phyloP scores from a whole-genome alignment of 2,888 invertebrate genomes.

The Plebejus argus region DNA sequence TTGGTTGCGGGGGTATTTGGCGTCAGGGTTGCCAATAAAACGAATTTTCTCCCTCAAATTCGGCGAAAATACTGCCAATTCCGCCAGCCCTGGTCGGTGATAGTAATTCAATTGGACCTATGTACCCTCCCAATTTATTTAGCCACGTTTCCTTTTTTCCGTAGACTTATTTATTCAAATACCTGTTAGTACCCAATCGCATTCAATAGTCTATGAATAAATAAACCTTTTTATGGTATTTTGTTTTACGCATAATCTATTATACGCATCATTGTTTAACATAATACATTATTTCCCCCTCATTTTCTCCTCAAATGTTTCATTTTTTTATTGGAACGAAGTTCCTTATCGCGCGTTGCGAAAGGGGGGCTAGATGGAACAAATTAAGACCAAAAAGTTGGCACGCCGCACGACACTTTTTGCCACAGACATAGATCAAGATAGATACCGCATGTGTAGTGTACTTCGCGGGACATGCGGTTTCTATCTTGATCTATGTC shows the following conservation, averaged over 20 bases:
- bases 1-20: slow-evolving; percentile 20
- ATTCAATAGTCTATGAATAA: slow-evolving; percentile 25
- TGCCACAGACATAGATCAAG: too few species aligned
- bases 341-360: too few species aligned
- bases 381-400: too few species aligned
- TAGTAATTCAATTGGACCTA: slow-evolving; percentile 27
- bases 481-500: too few species aligned
- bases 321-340: too few species aligned
- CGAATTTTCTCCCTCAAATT: slow-evolving; percentile 6
- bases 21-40: not conserved
- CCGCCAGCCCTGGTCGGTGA: not conserved
- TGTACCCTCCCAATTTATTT: slow-evolving; percentile 23
- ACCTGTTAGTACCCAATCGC: slow-evolving; percentile 12
- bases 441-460: too few species aligned
- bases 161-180: slow-evolving; percentile 23
- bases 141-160: slow-evolving; percentile 21
- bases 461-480: too few species aligned
- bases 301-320: too few species aligned
- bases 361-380: too few species aligned
- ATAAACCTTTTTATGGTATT: slow-evolving; percentile 12
- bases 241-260: not conserved
- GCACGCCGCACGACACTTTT: too few species aligned
- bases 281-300: too few species aligned
- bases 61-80: not conserved
- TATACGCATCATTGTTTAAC: not conserved